Conservation (phyloP, 2,888 invertebrate genomes). For the Onthophagus sagittarius region DNA sequence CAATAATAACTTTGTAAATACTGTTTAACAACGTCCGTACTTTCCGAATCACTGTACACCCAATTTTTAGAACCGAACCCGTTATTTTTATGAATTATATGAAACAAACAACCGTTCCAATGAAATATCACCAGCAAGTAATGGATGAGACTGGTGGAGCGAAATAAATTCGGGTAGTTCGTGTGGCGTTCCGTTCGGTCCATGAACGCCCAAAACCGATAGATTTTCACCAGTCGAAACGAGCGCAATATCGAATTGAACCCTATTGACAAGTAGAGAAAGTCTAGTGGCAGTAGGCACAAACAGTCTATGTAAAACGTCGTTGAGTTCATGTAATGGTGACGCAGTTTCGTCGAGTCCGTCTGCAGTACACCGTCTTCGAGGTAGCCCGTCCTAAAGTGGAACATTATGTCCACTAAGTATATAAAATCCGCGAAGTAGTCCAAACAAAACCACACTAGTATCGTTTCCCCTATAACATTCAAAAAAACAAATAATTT, state of each 20-base stretch:
- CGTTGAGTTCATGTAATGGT: conserved; percentile 93
- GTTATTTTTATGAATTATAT: conserved; percentile 93
- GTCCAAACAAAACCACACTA: conserved; percentile 96
- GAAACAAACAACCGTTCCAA: conserved; percentile 99
- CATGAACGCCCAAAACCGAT: conserved; percentile 98
- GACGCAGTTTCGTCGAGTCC: conserved; percentile 86
- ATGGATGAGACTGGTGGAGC: conserved; percentile 88
- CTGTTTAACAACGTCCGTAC: conserved; percentile 86
- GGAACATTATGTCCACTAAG: conserved; percentile 93
- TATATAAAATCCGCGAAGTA: conserved; percentile 96
- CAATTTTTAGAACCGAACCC: conserved; percentile 91
- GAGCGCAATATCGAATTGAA: conserved; percentile 94
- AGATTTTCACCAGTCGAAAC: conserved; percentile 95
- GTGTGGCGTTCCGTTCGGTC: conserved; percentile 97
- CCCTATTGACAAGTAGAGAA: conserved; percentile 93
- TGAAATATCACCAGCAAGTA: conserved; percentile 97
- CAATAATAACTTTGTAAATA: conserved; percentile 98
- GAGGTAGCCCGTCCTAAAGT: conserved; percentile 95
- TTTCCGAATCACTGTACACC: conserved; percentile 82
- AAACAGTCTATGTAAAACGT: conserved; percentile 98
- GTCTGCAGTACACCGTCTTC: conserved; percentile 98
- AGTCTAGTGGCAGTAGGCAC: conserved; percentile 95
- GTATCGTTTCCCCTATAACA: conserved; percentile 72
- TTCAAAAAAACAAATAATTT: no score
- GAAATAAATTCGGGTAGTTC: conserved; percentile 95